phyloP scores from a whole-genome alignment of 2,113 vertebrate genomes.

The Anser cygnoides region DNA sequence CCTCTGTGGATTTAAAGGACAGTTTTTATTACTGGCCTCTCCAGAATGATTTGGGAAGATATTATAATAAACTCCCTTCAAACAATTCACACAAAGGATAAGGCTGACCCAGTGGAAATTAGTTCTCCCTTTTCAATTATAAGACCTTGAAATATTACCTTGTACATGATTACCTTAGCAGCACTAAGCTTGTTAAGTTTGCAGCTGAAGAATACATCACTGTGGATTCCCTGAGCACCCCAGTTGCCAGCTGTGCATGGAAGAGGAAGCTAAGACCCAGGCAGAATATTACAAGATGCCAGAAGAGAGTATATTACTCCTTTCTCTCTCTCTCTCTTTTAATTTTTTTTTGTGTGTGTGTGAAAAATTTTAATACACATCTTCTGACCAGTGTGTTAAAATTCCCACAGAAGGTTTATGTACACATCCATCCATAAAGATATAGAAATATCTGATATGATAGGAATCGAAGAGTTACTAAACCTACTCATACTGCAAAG shows the following conservation, averaged over 20 bases:
- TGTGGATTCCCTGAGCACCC: not conserved
- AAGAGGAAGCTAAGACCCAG: not conserved
- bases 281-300: not conserved
- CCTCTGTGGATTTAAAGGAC: not conserved
- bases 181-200: not conserved
- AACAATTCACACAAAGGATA: not conserved
- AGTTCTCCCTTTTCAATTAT: constrained; percentile 10
- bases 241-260: not conserved
- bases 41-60: not conserved
- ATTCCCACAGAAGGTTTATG: not conserved
- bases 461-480: not conserved
- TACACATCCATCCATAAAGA: not conserved
- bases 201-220: not conserved
- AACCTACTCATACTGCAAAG: not conserved
- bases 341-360: not conserved
- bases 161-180: not conserved
- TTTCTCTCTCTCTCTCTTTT: not conserved
- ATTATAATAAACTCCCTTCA: not conserved
- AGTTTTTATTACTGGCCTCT: not conserved
- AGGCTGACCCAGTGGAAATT: not conserved
- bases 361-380: not conserved
- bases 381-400: not conserved
- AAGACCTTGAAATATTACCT: constrained; percentile 2
- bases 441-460: not conserved
- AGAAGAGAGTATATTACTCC: not conserved